Conservation (phyloP, 2,113 vertebrate genomes). For the Fregetta grallaria region DNA sequence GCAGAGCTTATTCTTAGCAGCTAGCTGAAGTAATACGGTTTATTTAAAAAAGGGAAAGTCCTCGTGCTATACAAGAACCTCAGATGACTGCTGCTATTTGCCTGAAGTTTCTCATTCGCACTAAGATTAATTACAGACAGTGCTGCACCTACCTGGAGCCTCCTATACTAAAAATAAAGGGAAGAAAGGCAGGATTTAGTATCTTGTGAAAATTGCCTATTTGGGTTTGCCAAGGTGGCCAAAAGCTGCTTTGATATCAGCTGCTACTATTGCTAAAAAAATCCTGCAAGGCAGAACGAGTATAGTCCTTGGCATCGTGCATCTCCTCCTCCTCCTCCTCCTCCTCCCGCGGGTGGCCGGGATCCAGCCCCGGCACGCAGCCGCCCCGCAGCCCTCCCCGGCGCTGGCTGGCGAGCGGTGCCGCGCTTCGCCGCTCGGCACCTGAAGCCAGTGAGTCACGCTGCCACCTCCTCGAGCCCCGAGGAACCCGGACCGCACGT, state of each 20-base stretch:
- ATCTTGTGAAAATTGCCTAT: neutral
- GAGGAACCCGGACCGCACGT: rapidly evolving
- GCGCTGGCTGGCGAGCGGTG: neutral
- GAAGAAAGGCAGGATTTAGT: neutral
- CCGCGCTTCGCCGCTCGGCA: neutral
- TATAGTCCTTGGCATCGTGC: neutral
- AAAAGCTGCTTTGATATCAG: neutral
- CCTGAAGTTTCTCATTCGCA: rapidly evolving
- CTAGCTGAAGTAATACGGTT: rapidly evolving
- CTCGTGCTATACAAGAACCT: neutral
- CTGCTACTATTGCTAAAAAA: neutral
- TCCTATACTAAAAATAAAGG: neutral
- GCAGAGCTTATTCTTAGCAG: neutral
- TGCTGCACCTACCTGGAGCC: neutral
- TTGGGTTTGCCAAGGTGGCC: neutral
- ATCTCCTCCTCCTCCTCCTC: neutral
- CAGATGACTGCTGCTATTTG: neutral
- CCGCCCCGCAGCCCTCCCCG: neutral
- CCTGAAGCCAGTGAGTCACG: neutral
- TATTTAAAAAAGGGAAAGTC: neutral
- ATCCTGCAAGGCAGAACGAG: neutral
- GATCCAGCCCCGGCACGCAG: neutral
- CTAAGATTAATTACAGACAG: neutral
- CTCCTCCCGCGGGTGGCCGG: neutral
- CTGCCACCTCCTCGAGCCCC: neutral